Conservation (phyloP, 2,113 vertebrate species). For the Megaptera novaeangliae region DNA sequence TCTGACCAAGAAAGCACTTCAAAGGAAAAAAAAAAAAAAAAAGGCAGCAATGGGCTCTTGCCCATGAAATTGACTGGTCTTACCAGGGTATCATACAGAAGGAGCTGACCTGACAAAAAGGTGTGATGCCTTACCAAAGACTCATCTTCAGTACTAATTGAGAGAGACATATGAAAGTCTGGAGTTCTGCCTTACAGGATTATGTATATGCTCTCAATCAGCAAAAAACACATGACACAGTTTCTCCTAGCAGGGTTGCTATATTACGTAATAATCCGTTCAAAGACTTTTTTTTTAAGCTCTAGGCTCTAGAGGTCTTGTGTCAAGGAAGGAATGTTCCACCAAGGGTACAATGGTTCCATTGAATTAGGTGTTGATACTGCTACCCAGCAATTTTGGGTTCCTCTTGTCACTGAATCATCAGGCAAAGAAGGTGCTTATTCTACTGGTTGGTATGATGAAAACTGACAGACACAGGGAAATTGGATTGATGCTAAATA, state of each 20-base stretch:
- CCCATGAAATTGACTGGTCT: background rate
- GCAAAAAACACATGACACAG: background rate
- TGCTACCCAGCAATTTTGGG: background rate
- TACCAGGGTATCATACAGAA: background rate
- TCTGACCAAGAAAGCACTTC: conserved; percentile 30
- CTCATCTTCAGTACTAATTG: background rate
- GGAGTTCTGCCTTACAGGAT: background rate
- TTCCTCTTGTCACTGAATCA: background rate
- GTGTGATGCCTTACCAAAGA: background rate
- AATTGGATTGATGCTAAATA: background rate
- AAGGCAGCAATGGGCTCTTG: background rate
- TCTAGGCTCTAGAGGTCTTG: background rate
- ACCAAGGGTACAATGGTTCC: background rate
- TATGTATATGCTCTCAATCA: background rate
- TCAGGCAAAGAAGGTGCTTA: background rate
- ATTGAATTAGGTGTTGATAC: background rate
- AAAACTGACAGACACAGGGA: background rate
- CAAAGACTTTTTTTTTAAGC: background rate
- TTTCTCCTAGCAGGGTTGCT: background rate
- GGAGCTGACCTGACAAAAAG: background rate
- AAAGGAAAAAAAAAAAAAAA: background rate
- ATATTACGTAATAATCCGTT: background rate
- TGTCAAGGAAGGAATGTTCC: background rate
- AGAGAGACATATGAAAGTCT: background rate
- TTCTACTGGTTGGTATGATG: background rate